A percentile compares a stretch with the other conserved stretches of the same genome.
Evolutionary conservation across 2,113 vertebrate species (phyloP).

Genomic region (Poeciliopsis prolifica): DNA sequence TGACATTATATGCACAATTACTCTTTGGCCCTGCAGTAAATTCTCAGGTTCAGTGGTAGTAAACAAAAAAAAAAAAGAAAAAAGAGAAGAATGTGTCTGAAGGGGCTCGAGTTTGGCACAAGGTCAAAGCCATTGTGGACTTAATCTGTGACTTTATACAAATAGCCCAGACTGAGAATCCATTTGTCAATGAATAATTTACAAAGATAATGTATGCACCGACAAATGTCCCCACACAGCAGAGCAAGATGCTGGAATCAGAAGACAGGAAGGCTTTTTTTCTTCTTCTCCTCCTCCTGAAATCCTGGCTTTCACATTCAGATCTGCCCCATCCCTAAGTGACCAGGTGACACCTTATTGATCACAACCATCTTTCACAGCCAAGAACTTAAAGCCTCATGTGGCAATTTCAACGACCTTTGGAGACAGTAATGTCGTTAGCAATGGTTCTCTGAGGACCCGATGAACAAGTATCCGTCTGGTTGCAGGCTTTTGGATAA

Average conservation of each 20-base stretch:
- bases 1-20: slow-evolving; percentile 74
- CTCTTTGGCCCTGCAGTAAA: slow-evolving; percentile 64
- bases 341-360: slow-evolving; percentile 71
- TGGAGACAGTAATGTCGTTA: slow-evolving; percentile 66
- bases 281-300: neutral
- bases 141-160: slow-evolving; percentile 60
- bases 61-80: slow-evolving; percentile 50
- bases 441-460: slow-evolving; percentile 59
- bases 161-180: slow-evolving; percentile 63
- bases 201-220: slow-evolving; percentile 48
- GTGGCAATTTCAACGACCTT: slow-evolving; percentile 70
- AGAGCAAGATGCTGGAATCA: neutral
- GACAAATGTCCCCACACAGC: slow-evolving; percentile 38
- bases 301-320: slow-evolving; percentile 47
- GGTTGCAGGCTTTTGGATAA: slow-evolving; percentile 63
- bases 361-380: slow-evolving; percentile 67
- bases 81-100: slow-evolving; percentile 23
- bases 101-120: slow-evolving; percentile 43
- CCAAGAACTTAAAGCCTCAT: slow-evolving; percentile 63
- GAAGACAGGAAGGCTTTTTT: slow-evolving; percentile 31
- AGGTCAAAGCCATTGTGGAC: slow-evolving; percentile 68
- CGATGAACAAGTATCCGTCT: slow-evolving; percentile 48
- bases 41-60: slow-evolving; percentile 41
- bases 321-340: slow-evolving; percentile 50
- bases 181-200: slow-evolving; percentile 72